Evolutionary conservation across 2,797 vertebrate genomes (phyloP), one percentile per base, ranked within the genome.

Genomic region (Philypnodon macrostomus): DNA sequence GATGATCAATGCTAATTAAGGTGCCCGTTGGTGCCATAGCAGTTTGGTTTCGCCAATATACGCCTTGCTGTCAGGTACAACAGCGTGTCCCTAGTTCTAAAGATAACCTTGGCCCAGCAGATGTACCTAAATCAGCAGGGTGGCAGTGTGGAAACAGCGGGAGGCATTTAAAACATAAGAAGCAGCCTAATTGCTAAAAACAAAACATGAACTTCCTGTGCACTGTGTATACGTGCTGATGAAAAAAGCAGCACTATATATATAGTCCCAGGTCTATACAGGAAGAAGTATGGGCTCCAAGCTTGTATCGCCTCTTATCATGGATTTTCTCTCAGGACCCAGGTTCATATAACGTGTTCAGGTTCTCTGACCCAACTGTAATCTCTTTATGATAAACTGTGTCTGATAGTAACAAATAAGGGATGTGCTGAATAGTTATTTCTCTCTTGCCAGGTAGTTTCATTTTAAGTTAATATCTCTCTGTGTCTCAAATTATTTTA

Each of bases 121-220:
- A 51, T 24, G 16, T 58, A 56, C 54, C 38, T 70, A 66, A 75
- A 9, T n/a, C 29, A 46, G 30, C 17, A 32, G 12, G 33, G 33
- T 14, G 52, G 59, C 19, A n/a, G n/a, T n/a, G 19, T 16, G 50
- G 49, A 35, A 16, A 14, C 47, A 36, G 49, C 42, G 44, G 52
- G 58, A 36, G 21, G 12, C 13, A 35, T 63, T 42, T 23, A 41
- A 47, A 53, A 18, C 42, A 54, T 37, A 49, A 68, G 47, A 57
- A 16, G 56, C 62, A 71, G 58, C 73, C 78, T 75, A 73, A 71
- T 73, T 62, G 67, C 66, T 65, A 59, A 79, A 83, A 84, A 76
- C 73, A 81, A 84, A 80, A 79, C 83, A 74, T 36, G 41, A 13
- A 47, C 79, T 85, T 89, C 82, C 83, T 81, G 26, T 65, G 17